Conservation (phyloP, 2,797 vertebrate genomes). For the Esox lucius region DNA sequence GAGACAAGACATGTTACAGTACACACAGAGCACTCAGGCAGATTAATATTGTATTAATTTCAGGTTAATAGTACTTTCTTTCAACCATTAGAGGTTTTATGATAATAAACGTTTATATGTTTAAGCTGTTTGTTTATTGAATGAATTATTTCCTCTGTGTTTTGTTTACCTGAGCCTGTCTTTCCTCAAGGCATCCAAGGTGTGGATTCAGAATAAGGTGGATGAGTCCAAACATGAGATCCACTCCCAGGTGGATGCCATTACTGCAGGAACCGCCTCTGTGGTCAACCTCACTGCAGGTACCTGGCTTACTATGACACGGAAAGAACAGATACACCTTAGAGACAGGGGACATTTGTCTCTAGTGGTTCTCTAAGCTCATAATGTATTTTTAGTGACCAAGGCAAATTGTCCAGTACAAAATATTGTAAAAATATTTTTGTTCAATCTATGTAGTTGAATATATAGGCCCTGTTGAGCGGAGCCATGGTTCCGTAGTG, state of each 20-base stretch:
- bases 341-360: background rate
- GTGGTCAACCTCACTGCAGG: conserved; percentile 98
- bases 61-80: background rate
- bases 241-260: conserved; percentile 98
- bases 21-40: background rate
- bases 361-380: too few relatives aligned
- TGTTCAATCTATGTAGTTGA: too few relatives aligned
- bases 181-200: conserved; percentile 84
- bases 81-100: background rate
- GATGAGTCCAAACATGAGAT: conserved; percentile 99
- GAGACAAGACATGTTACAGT: too few relatives aligned
- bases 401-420: background rate
- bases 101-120: background rate
- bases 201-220: conserved; percentile 97
- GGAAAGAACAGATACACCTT: background rate
- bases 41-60: background rate
- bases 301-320: conserved; percentile 62
- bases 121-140: background rate
- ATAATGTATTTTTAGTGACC: background rate
- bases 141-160: background rate
- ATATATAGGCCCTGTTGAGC: too few relatives aligned
- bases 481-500: too few relatives aligned
- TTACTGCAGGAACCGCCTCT: conserved; percentile 96
- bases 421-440: too few relatives aligned
- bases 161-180: background rate